phyloP scores from a whole-genome alignment of 2,113 vertebrate genomes.

The Pipra filicauda region DNA sequence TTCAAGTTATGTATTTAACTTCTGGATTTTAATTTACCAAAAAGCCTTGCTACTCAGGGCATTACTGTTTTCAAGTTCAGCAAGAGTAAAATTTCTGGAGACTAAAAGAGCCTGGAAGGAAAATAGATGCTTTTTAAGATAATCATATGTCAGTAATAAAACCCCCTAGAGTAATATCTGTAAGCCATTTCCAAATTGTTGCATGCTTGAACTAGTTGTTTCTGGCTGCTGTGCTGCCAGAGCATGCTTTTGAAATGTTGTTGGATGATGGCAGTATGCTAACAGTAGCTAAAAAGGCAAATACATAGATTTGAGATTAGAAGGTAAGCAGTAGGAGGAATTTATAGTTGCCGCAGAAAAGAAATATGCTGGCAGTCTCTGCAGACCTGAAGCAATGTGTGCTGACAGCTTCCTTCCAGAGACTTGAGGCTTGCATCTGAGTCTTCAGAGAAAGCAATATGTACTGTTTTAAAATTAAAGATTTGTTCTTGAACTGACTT shows the following conservation, averaged over 20 bases:
- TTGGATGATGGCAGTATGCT: background rate
- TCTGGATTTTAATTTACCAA: background rate
- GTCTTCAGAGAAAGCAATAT: background rate
- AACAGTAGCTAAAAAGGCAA: background rate
- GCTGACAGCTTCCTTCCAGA: background rate
- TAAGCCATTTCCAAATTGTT: background rate
- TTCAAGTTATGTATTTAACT: background rate
- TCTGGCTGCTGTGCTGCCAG: background rate
- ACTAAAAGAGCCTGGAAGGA: background rate
- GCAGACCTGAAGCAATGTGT: background rate
- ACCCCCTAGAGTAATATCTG: background rate
- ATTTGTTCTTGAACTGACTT: background rate
- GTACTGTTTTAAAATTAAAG: background rate
- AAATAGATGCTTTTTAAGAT: background rate
- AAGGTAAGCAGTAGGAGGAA: slow-evolving; percentile 7
- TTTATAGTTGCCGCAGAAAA: background rate
- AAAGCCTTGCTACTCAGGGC: background rate
- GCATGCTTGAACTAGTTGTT: background rate
- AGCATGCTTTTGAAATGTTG: background rate
- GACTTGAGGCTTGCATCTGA: background rate
- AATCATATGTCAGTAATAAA: background rate
- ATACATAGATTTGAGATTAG: background rate
- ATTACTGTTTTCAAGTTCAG: background rate
- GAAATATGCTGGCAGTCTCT: background rate
- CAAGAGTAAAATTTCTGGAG: background rate